A percentile compares a stretch with the other conserved stretches of the same genome.
Conservation (phyloP, 1,140 invertebrate genomes). For the Camponotus floridanus region DNA sequence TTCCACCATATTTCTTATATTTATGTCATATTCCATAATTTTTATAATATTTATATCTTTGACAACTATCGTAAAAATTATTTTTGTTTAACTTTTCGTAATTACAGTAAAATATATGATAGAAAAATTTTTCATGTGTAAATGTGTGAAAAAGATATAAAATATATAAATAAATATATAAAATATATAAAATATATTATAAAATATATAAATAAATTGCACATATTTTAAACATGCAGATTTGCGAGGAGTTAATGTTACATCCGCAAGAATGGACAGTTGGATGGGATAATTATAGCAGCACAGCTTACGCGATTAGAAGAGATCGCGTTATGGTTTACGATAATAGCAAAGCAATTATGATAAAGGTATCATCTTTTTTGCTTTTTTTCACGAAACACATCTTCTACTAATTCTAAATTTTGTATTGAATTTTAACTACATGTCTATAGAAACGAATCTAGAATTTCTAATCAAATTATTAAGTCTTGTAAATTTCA, state of each 20-base stretch:
- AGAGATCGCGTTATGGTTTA: slow-evolving; percentile 88
- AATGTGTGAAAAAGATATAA: slow-evolving; percentile 86
- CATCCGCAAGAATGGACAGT: slow-evolving; percentile 85
- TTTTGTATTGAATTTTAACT: not conserved
- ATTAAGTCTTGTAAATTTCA: not conserved
- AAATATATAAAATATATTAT: slow-evolving; percentile 55
- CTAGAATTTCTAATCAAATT: slow-evolving; percentile 5
- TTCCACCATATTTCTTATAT: not conserved
- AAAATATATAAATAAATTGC: slow-evolving; percentile 9
- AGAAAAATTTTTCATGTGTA: slow-evolving; percentile 78
- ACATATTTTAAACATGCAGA: slow-evolving; percentile 82
- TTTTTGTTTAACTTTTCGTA: not conserved
- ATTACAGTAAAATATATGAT: not conserved
- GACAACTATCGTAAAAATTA: not conserved
- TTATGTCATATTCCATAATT: slow-evolving; percentile 65
- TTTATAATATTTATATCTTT: not conserved
- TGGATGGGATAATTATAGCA: slow-evolving; percentile 88
- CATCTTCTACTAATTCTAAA: not conserved
- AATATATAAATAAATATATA: slow-evolving; percentile 77
- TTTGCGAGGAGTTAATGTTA: slow-evolving; percentile 87
- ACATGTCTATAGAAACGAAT: not conserved
- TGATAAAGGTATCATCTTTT: slow-evolving; percentile 86
- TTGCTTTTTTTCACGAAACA: not conserved
- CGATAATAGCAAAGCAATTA: slow-evolving; percentile 89
- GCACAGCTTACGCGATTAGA: slow-evolving; percentile 88